Evolutionary conservation across 2,888 invertebrate genomes (phyloP).

Genomic region (Belgica antarctica): DNA sequence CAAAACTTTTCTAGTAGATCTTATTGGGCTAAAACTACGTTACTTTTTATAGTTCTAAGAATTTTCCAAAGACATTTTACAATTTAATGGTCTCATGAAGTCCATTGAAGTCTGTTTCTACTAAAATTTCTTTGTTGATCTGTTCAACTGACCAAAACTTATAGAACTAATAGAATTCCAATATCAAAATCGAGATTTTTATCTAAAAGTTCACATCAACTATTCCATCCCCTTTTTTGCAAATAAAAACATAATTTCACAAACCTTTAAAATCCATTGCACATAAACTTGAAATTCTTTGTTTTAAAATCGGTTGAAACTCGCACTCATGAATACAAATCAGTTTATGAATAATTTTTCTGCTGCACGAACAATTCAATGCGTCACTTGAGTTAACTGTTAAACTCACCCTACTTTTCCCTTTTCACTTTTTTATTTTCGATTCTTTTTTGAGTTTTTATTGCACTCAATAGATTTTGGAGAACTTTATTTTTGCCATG

Average conservation of each 20-base stretch:
- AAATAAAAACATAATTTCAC: neutral
- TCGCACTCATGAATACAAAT: neutral
- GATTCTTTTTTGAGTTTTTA: conserved; percentile 5
- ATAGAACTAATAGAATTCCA: too few species aligned
- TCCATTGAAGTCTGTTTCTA: too few species aligned
- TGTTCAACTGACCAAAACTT: too few species aligned
- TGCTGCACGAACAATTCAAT: neutral
- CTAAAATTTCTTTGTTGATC: too few species aligned
- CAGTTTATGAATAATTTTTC: neutral
- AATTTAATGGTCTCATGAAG: too few species aligned
- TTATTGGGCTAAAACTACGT: too few species aligned
- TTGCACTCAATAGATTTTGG: neutral
- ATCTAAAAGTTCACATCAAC: too few species aligned
- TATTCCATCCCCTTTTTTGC: too few species aligned
- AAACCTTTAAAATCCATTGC: neutral
- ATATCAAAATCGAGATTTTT: too few species aligned
- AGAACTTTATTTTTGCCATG: neutral
- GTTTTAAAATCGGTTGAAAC: conserved; percentile 17
- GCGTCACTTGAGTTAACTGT: conserved; percentile 8
- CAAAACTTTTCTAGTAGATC: too few species aligned
- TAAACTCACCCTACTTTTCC: conserved; percentile 3
- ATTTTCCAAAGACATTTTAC: too few species aligned
- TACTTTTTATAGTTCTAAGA: too few species aligned
- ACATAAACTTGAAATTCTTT: conserved; percentile 4
- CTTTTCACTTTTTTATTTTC: neutral